A percentile compares a stretch with the other conserved stretches of the same genome.
Conservation (phyloP, 2,113 vertebrate species). For the Odocoileus hemionus region DNA sequence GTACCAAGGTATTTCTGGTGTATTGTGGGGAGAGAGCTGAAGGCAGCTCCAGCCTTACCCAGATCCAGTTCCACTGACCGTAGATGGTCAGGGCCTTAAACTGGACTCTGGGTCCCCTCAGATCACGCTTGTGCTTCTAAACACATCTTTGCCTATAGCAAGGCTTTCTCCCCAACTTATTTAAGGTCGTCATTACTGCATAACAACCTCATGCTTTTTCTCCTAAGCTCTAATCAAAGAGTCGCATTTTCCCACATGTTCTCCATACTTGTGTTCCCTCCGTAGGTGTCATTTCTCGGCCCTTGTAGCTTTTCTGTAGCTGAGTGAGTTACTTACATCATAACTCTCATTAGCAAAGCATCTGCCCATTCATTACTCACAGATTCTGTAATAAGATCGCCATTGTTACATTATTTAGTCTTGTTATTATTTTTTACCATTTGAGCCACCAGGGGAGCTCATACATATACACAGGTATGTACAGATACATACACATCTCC, state of each 20-base stretch:
- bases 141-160: background rate
- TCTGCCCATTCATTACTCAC: background rate
- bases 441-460: background rate
- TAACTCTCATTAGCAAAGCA: background rate
- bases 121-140: background rate
- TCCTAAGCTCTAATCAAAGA: background rate
- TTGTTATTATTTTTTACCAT: background rate
- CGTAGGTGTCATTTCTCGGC: background rate
- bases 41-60: no score
- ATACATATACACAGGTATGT: background rate
- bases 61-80: rapidly evolving
- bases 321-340: background rate
- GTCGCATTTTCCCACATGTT: background rate
- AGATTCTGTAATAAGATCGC: background rate
- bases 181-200: background rate
- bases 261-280: background rate
- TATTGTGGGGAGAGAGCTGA: background rate
- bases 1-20: rapidly evolving
- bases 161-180: background rate
- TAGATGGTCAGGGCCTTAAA: background rate
- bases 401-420: background rate
- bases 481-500: background rate
- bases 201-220: background rate
- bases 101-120: background rate
- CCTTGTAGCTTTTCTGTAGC: background rate